Evolutionary conservation across 2,797 vertebrate genomes (phyloP).

Genomic region (Intellagama lesueurii): DNA sequence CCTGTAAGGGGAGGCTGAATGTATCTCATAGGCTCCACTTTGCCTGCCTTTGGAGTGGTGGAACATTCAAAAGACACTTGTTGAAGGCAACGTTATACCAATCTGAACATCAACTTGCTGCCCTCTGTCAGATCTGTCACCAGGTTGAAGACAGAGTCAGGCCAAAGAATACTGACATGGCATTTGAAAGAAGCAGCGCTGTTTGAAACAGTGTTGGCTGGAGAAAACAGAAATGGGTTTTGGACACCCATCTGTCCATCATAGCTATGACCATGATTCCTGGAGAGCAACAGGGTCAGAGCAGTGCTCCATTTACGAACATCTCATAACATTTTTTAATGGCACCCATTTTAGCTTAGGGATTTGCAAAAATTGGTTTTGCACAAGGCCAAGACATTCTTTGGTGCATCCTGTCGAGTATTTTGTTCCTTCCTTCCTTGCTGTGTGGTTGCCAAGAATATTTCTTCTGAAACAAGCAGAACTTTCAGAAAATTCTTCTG

Average conservation of each 20-base stretch:
- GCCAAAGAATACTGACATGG: no score
- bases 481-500: conserved; percentile 62
- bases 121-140: not conserved
- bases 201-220: not conserved
- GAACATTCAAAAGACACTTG: no score
- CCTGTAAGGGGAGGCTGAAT: no score
- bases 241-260: not conserved
- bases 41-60: no score
- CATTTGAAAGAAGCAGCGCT: not conserved
- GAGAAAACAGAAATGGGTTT: not conserved
- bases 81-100: no score
- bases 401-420: not conserved
- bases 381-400: conserved; percentile 14
- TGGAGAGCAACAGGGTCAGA: not conserved
- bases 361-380: conserved; percentile 25
- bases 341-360: not conserved
- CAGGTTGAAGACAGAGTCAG: not conserved
- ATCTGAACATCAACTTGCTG: not conserved
- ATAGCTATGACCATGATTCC: not conserved
- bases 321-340: not conserved
- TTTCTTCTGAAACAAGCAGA: conserved; percentile 61
- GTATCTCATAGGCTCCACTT: no score
- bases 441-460: conserved; percentile 38
- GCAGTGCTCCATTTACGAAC: not conserved
- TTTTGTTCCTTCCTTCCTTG: conserved; percentile 20